Base-by-base conservation (phyloP, 2,888 invertebrate species). In the Brassicogethes aeneus region DNA sequence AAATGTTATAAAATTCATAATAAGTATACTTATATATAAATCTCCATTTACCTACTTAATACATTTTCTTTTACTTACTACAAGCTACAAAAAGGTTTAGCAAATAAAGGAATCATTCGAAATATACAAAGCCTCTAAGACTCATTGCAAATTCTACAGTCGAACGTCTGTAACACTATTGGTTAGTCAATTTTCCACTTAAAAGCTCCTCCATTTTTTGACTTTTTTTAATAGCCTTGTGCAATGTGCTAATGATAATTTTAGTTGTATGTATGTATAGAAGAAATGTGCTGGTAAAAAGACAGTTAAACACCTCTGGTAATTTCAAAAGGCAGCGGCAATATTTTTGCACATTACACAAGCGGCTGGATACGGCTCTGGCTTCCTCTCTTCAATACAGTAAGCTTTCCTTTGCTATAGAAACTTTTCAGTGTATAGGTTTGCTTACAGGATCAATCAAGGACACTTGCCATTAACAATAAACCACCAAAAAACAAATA, bases 301-400 rank as follows among this genome's bases (percentile, higher is more conserved):
- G 32, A 32, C 13, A 32, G 32, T 13, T 13, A 32, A 32, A 32
- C 32, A 32, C 32, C 32, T 32, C 10, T 32, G 32, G 23, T n/a
- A 23, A 29, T 37, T 16, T n/a, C 36, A 36, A 17, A 12, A 39
- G 39, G 42, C 30, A 32, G 32, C 36, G 34, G 51, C 45, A 50
- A 47, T 45, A 44, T 42, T 39, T 52, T 47, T 56, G 63, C 62
- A 61, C 59, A 60, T 61, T 63, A 62, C 61, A 62, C 62, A 62
- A 61, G 62, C 61, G 40, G 46, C 38, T 46, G 38, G 36, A 40
- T 43, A 49, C 38, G n/a, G 23, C 14, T 42, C 45, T 45, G 42
- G 33, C 40, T 43, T 41, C 39, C 35, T 39, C 35, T 40, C 44
- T 45, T 31, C 36, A 40, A 46, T 45, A 56, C 53, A 53, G 53